Conservation (phyloP, 1,140 invertebrate species). For the Drosophila tsacasi region DNA sequence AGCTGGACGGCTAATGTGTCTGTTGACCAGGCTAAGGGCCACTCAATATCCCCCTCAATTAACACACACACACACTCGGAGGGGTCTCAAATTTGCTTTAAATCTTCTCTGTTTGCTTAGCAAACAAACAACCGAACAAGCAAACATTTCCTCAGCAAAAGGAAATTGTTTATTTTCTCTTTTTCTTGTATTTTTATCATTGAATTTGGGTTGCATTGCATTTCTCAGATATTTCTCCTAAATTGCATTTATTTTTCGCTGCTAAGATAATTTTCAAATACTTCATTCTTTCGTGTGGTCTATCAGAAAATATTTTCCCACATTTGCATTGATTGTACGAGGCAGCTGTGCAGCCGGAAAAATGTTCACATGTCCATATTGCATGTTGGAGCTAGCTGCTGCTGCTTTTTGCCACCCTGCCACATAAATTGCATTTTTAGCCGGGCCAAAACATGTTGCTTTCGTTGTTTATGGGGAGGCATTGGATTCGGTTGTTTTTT, state of each 20-base stretch:
- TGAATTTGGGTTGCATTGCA: slow-evolving; percentile 21
- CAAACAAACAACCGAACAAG: slow-evolving; percentile 21
- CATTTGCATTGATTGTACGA: slow-evolving; percentile 55
- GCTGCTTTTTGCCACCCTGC: slow-evolving; percentile 39
- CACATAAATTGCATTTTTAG: slow-evolving; percentile 56
- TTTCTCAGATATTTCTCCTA: slow-evolving; percentile 22
- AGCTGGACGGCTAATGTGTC: slow-evolving; percentile 23
- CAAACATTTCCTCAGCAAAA: slow-evolving; percentile 24
- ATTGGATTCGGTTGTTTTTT: slow-evolving; percentile 5
- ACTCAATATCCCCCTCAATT: slow-evolving; percentile 25
- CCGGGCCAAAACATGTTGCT: slow-evolving; percentile 49
- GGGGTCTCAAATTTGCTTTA: slow-evolving; percentile 23
- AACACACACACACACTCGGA: slow-evolving; percentile 1
- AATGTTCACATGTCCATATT: slow-evolving; percentile 62
- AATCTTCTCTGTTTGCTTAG: slow-evolving; percentile 6
- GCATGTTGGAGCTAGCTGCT: slow-evolving; percentile 48
- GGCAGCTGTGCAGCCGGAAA: slow-evolving; percentile 34
- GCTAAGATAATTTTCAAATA: slow-evolving; percentile 46
- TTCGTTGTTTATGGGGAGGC: slow-evolving; percentile 35
- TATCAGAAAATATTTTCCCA: slow-evolving; percentile 64
- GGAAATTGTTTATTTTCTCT: slow-evolving; percentile 7
- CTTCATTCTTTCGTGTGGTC: slow-evolving; percentile 27
- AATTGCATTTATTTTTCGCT: slow-evolving; percentile 38
- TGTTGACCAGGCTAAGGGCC: slow-evolving; percentile 19
- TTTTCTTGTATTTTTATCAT: background rate